Evolutionary conservation across 2,888 invertebrate genomes (phyloP).

Genomic region (Eupithecia subumbrata): DNA sequence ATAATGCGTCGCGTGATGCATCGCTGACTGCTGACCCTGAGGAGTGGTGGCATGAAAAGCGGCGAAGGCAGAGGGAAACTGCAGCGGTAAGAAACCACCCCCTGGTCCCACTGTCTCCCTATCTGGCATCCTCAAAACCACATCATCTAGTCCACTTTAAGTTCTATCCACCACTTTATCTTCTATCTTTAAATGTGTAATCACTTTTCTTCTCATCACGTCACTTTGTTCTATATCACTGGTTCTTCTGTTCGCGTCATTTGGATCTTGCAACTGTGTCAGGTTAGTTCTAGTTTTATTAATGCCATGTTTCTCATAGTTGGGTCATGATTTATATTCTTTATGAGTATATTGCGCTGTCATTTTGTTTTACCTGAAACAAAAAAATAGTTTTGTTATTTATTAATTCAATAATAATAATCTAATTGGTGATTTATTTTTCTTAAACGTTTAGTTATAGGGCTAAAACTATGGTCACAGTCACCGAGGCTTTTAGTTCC

Average conservation of each 20-base stretch:
- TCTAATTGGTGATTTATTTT: neutral
- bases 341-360: constrained; percentile 20
- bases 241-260: neutral
- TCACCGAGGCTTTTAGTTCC: neutral
- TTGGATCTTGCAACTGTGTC: constrained; percentile 51
- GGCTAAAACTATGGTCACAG: neutral
- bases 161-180: constrained; percentile 18
- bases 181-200: constrained; percentile 16
- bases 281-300: constrained; percentile 74
- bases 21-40: constrained; percentile 83
- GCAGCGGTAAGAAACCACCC: constrained; percentile 83
- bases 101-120: constrained; percentile 83
- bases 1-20: constrained; percentile 84
- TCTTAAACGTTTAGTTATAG: neutral
- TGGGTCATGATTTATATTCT: constrained; percentile 56
- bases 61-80: constrained; percentile 84
- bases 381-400: constrained; percentile 55
- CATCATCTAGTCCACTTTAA: constrained; percentile 54
- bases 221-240: constrained; percentile 44
- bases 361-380: constrained; percentile 67
- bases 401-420: neutral
- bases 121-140: constrained; percentile 78
- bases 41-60: constrained; percentile 86
- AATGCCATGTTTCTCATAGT: constrained; percentile 61
- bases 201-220: constrained; percentile 16